These are phyloP conservation scores for Parazoanthus atlanticus DNA, from an alignment of 92 coral and sea anemone genomes.

Conservation along the genomic window DNA sequence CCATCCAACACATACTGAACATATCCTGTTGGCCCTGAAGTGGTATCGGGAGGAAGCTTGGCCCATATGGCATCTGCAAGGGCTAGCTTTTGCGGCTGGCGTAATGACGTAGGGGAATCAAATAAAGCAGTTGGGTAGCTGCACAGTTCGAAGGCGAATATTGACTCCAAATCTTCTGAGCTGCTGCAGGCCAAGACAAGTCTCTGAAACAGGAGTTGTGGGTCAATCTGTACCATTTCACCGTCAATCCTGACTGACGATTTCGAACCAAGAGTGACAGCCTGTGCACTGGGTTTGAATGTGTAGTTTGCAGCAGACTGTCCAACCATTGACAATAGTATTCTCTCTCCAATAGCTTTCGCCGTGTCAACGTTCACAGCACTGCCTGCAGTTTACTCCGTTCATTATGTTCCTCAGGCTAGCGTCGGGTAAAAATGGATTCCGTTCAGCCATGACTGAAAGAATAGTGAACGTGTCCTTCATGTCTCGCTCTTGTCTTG, in stretches of 20 bases:
- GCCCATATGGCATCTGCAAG: conserved; percentile 58
- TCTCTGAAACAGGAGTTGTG: conserved; percentile 57
- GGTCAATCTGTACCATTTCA: conserved; percentile 9
- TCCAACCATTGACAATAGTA: conserved; percentile 12
- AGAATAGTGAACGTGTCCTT: conserved; percentile 19
- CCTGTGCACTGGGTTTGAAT: neutral
- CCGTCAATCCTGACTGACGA: conserved; percentile 16
- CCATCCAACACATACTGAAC: conserved; percentile 55
- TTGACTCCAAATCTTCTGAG: neutral
- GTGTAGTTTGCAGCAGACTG: neutral
- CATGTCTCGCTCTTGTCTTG: conserved; percentile 36
- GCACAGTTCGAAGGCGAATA: conserved; percentile 15
- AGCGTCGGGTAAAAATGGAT: conserved; percentile 40
- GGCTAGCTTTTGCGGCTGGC: conserved; percentile 47
- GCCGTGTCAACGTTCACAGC: conserved; percentile 28
- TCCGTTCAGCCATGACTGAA: conserved; percentile 12
- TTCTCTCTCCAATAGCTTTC: conserved; percentile 3
- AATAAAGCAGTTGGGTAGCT: conserved; percentile 47
- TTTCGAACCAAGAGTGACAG: neutral
- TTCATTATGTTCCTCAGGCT: conserved; percentile 28
- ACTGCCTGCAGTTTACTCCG: neutral
- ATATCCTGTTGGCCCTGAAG: conserved; percentile 1
- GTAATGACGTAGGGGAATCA: conserved; percentile 26
- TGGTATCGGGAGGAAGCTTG: conserved; percentile 29
- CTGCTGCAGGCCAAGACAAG: conserved; percentile 24